phyloP scores from a whole-genome alignment of 2,113 vertebrate genomes.

The Pelecanus crispus region DNA sequence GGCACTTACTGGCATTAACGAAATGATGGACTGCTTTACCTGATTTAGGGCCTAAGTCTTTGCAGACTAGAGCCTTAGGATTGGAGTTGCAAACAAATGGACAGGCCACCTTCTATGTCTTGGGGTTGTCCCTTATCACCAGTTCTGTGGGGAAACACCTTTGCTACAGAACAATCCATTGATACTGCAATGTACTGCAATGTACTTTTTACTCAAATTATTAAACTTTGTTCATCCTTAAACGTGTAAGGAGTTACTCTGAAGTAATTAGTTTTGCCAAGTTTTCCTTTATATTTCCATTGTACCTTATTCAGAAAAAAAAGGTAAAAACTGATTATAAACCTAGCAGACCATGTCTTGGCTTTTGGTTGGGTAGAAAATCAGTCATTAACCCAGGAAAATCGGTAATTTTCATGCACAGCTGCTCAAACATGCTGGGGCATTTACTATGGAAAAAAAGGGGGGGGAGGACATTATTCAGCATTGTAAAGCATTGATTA shows the following conservation, averaged over 20 bases:
- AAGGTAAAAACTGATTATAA: background rate
- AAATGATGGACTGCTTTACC: background rate
- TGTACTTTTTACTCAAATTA: background rate
- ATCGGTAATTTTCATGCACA: constrained; percentile 42
- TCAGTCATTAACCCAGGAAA: constrained; percentile 34
- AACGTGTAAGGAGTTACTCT: background rate
- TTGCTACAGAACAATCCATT: background rate
- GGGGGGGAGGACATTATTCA: background rate
- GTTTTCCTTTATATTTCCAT: background rate
- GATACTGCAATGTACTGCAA: background rate
- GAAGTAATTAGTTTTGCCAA: constrained; percentile 5
- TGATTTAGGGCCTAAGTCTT: background rate
- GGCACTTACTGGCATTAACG: background rate
- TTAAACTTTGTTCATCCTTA: background rate
- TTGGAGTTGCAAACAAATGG: background rate
- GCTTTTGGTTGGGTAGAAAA: constrained; percentile 46
- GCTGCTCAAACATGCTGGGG: constrained; percentile 10
- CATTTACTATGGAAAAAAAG: background rate
- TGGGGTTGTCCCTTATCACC: background rate
- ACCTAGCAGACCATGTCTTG: background rate
- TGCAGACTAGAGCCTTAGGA: background rate
- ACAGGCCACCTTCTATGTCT: background rate
- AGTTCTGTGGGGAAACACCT: background rate
- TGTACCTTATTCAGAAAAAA: background rate
- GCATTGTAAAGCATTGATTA: constrained; percentile 68